Percentiles rank a stretch among this genome's conserved stretches.
Conservation (phyloP, 2,888 invertebrate species). For the Crepidodera aurea region DNA sequence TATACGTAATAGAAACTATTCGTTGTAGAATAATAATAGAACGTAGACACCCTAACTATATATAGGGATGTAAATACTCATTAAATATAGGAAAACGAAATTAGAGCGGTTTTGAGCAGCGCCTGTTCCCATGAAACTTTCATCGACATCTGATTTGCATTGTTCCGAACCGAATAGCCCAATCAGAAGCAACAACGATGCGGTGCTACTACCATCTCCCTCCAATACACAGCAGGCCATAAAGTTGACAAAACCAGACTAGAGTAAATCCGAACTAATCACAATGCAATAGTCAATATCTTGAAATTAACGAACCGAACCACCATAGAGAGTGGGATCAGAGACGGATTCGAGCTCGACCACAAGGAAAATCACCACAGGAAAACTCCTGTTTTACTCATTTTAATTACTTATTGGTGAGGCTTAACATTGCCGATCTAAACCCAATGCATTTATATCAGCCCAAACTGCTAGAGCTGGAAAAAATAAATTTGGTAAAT, state of each 20-base stretch:
- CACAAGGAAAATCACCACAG: no score
- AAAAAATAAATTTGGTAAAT: no score
- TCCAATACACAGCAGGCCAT: conserved; percentile 32
- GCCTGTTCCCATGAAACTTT: conserved; percentile 17
- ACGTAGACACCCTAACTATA: not conserved
- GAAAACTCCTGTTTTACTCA: no score
- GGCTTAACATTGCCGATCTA: no score
- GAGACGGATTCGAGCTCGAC: no score
- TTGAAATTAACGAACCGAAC: conserved; percentile 59
- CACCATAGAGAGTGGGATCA: conserved; percentile 18
- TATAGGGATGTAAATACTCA: not conserved
- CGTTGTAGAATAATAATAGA: not conserved
- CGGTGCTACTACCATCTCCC: conserved; percentile 15
- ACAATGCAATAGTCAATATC: conserved; percentile 55
- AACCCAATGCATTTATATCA: no score
- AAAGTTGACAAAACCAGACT: conserved; percentile 45
- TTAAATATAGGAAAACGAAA: conserved; percentile 7
- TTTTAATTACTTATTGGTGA: no score
- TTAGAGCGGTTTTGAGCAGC: conserved; percentile 8
- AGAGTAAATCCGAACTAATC: conserved; percentile 48
- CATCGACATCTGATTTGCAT: conserved; percentile 28
- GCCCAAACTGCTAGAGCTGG: no score
- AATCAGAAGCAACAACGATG: conserved; percentile 27
- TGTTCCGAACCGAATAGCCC: conserved; percentile 19
- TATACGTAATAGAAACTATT: not conserved